Evolutionary conservation across 1,140 invertebrate species (phyloP).

Genomic region (Odontomachus brunneus): DNA sequence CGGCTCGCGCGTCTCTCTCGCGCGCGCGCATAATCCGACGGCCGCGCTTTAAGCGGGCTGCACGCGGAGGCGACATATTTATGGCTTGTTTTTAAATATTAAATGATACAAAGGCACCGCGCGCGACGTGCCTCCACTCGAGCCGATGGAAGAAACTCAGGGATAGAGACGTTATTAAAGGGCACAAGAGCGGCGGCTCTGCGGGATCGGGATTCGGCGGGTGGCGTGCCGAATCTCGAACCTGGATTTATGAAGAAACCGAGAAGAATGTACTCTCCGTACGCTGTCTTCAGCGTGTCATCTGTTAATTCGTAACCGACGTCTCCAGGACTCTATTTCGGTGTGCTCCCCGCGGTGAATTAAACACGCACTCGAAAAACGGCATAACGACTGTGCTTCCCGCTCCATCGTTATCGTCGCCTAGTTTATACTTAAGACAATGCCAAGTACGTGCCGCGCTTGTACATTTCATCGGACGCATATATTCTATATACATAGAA

Average conservation of each 20-base stretch:
- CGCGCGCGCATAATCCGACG: constrained; percentile 75
- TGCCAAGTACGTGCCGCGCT: too few relatives aligned
- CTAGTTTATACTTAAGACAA: too few relatives aligned
- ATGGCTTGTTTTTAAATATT: constrained; percentile 86
- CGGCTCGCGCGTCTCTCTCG: constrained; percentile 28
- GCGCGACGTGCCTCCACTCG: constrained; percentile 16
- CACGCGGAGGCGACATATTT: constrained; percentile 83
- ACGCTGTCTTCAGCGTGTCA: constrained; percentile 6
- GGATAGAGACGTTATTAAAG: constrained; percentile 74
- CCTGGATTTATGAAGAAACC: constrained; percentile 73
- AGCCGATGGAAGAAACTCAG: constrained; percentile 16
- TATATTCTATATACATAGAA: too few relatives aligned
- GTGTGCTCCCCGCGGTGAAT: too few relatives aligned
- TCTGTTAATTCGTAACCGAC: constrained; percentile 61
- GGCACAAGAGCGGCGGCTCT: constrained; percentile 21
- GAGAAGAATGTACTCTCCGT: constrained; percentile 44
- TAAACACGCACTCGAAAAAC: background rate
- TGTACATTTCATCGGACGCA: too few relatives aligned
- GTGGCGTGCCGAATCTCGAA: constrained; percentile 75
- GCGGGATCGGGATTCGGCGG: constrained; percentile 28
- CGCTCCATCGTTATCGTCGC: too few relatives aligned
- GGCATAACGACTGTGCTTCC: background rate
- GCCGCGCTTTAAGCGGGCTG: constrained; percentile 79
- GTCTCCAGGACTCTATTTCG: constrained; percentile 20
- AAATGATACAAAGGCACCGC: constrained; percentile 83